Evolutionary conservation across 2,113 vertebrate species (phyloP), one percentile per base, ranked within the genome.

Genomic region (Lagenorhynchus albirostris): DNA sequence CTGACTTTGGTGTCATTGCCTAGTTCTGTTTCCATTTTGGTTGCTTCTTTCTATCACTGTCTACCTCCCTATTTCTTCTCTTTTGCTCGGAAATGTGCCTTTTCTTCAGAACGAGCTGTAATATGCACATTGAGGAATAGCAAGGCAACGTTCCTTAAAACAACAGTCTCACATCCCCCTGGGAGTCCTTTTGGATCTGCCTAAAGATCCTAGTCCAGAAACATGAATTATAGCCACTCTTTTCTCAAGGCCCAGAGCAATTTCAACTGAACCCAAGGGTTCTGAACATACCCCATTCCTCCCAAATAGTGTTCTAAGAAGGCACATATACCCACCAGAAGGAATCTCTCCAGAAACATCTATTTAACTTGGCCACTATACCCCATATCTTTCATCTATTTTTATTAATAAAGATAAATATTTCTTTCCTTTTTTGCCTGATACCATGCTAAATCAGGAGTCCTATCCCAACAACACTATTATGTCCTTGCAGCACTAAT

Each of bases 351-450:
- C 96, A 98, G 97, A 98, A 96, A 98, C 96, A 94, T 84, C 71
- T 98, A 96, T 98, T 98, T 98, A 93, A 98, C 95, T 98, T 98
- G 98, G 98, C 97, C 8, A 97, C 96, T 96, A 87, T 76, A 31
- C 5, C 81, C 14, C 20, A 84, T 90, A 77, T 58, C 88, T 94
- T 89, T 95, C 95, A 95, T 97, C 97, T 96, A 97, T 98, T 98
- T 98, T 97, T 97, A 95, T 96, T 98, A 98, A 98, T 98, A 98
- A 96, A 97, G 94, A 98, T 62, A 26, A 97, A 91, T 91, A 91
- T 74, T 67, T 85, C 38, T 89, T 93, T 63, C 38, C 36, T 63
- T 71, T 90, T 98, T 98, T 97, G 89, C 95, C 94, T 98, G 97
- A 98, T 97, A 95, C 93, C 90, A 92, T 96, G 95, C 96, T 98